A percentile compares a stretch with the other conserved stretches of the same genome.
Evolutionary conservation across 23 tunicate genomes (phyloP).

Genomic region (Diplosoma virens): DNA sequence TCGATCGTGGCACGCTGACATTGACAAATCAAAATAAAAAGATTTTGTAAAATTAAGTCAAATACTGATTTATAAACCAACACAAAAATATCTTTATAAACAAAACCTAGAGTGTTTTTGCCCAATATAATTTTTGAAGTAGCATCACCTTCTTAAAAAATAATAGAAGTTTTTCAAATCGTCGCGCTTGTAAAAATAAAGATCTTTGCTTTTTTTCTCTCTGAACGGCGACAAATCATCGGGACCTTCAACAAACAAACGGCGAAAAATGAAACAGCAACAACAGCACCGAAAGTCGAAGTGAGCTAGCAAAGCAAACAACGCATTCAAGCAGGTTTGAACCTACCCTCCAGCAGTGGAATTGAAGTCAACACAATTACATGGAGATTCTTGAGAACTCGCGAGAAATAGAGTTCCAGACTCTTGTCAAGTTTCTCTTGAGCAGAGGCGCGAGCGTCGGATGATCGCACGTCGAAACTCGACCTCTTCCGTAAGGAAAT

Average conservation of each 20-base stretch:
- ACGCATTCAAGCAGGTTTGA: not conserved
- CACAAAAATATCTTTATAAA: no score
- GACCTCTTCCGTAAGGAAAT: not conserved
- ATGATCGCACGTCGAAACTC: not conserved
- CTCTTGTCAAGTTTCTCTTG: conserved; percentile 65
- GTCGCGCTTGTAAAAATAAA: conserved; percentile 33
- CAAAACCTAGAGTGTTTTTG: no score
- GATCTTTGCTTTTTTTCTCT: conserved; percentile 10
- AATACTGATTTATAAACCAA: no score
- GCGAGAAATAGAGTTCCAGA: conserved; percentile 45
- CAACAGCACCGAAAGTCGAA: no score
- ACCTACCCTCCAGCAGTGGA: conserved; percentile 46
- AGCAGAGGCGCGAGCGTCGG: conserved; percentile 14
- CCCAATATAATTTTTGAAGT: no score
- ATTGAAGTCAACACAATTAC: conserved; percentile 51
- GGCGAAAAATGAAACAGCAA: not conserved
- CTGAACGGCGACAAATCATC: conserved; percentile 18
- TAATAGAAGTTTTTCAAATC: conserved; percentile 26
- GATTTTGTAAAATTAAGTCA: no score
- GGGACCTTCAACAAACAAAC: conserved; percentile 7
- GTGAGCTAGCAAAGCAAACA: no score
- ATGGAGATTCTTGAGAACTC: conserved; percentile 59
- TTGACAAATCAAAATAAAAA: no score
- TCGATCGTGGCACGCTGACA: no score
- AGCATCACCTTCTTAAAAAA: conserved; percentile 41